These are phyloP conservation scores for Tympanoctomys barrerae DNA, from an alignment of 2,797 vertebrate genomes.

Conservation along the genomic window DNA sequence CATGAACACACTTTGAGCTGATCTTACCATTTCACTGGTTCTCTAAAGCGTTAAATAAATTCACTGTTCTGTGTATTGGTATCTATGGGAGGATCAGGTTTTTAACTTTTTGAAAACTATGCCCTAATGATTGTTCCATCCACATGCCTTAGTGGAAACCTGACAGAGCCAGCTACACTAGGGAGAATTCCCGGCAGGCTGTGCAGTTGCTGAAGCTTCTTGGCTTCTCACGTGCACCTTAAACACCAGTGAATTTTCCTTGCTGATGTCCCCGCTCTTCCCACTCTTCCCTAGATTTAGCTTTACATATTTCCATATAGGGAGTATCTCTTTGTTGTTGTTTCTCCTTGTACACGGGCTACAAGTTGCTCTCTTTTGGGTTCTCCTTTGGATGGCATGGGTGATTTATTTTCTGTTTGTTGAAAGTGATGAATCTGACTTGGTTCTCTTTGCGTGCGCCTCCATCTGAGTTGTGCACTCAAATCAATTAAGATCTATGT, in stretches of 20 bases:
- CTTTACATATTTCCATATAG: not conserved
- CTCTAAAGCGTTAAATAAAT: not conserved
- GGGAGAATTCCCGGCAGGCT: accelerated
- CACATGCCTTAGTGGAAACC: not conserved
- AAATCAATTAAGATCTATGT: constrained; percentile 15
- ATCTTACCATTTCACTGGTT: not conserved
- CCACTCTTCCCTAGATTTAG: not conserved
- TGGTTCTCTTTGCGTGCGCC: not conserved
- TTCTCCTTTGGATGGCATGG: not conserved
- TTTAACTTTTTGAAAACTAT: constrained; percentile 37
- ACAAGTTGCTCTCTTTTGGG: not conserved
- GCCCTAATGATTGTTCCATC: not conserved
- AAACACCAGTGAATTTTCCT: not conserved
- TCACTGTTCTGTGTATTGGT: not conserved
- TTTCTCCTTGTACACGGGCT: not conserved
- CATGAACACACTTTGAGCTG: not conserved
- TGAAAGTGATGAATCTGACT: not conserved
- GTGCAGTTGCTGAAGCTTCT: not conserved
- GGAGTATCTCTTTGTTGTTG: not conserved
- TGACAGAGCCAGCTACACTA: not conserved
- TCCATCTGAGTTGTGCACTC: not conserved
- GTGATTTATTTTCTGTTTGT: not conserved
- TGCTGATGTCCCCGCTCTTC: not conserved
- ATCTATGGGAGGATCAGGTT: not conserved
- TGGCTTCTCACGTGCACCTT: not conserved